Evolutionary conservation across 2,113 vertebrate genomes (phyloP), one percentile per base, ranked within the genome.

Genomic region (Tachysurus vachellii): DNA sequence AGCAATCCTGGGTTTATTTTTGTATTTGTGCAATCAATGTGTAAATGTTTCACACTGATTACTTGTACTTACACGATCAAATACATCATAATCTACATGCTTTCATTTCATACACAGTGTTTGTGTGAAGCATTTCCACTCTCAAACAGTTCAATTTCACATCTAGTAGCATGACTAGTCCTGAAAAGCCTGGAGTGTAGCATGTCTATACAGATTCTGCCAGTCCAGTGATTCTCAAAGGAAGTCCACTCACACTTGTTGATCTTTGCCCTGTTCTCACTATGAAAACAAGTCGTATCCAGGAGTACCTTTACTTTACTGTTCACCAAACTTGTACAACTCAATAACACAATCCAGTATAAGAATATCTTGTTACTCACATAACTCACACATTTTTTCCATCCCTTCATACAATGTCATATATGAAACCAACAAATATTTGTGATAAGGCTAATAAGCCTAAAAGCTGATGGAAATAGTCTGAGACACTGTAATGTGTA

Each of bases 251-350:
- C 31, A 56, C 14, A 7, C 73, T 79, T 26, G 61, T 7, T 66
- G 73, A 80, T 80, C 73, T 86, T 86, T 80, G 47, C 9, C 57
- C 44, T 85, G 47, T n/a, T 84, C 26, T 85, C 71, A 28, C 56
- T 36, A 23, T 26, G 16, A 77, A 66, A 85, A 26, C 73, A 53
- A 79, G 57, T 31, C 66, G 42, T 36, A 64, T 64, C 47, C 59
- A 64, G 36, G 23, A 73, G 28, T 16, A 2, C 14, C 36, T 57
- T 10, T 12, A 71, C n/a, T n/a, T n/a, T 61, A 85, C 53, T 54
- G 12, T 80, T 80, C 10, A 66, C 7, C 44, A 80, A 57, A 56
- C 10, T 12, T 17, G 16, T 59, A 80, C 10, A 42, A 21, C 5
- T 36, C 44, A 61, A 42, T 26, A 13, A 28, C 13, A 42, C 61